Evolutionary conservation across 2,888 invertebrate genomes (phyloP), one percentile per base, ranked within the genome.

Genomic region (Troilus luridus): DNA sequence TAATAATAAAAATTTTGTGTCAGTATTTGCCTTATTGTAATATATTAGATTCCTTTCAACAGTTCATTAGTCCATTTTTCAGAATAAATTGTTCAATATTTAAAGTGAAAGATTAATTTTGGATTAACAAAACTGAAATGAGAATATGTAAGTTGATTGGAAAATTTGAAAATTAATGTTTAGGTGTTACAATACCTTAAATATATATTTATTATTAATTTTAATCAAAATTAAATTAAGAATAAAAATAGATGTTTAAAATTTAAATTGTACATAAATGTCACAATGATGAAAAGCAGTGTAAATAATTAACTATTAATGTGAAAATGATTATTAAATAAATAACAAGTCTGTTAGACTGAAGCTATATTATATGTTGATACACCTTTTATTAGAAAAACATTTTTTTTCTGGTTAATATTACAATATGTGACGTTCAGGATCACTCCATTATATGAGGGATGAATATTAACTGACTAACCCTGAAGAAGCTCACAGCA

Each of bases 211-310:
- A 56, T 64, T 77, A 89, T 77, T 90, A 58, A 58, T 90, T 90
- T 56, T 58, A 90, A 41, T 59, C 24, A 90, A 27, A n/a, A 27
- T 54, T 56, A 89, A 64, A 27, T 21, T 88, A 21, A 64, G 88
- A 89, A 89, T 67, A 41, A 41, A n/a, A 89, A 89, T 64, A 89
- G 54, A n/a, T 56, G n/a, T 85, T 89, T 89, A 77, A 27, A 9
- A 58, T 90, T 77, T 77, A 90, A 72, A 14, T 77, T 90, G 77
- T 90, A 90, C n/a, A 89, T 90, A 90, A 90, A 77, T 90, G 90
- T 90, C 67, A 67, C 77, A 90, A 90, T 90, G 67, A 90, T 90
- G 58, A 90, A 59, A 72, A 59, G n/a, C 72, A 67, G 19, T 90
- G 90, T 90, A 90, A 27, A 90, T 90, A 90, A 67, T 41, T 90